These are phyloP conservation scores for Petrocephalus microphthalmus DNA, from an alignment of 2,113 vertebrate species.

Conservation along the genomic window DNA sequence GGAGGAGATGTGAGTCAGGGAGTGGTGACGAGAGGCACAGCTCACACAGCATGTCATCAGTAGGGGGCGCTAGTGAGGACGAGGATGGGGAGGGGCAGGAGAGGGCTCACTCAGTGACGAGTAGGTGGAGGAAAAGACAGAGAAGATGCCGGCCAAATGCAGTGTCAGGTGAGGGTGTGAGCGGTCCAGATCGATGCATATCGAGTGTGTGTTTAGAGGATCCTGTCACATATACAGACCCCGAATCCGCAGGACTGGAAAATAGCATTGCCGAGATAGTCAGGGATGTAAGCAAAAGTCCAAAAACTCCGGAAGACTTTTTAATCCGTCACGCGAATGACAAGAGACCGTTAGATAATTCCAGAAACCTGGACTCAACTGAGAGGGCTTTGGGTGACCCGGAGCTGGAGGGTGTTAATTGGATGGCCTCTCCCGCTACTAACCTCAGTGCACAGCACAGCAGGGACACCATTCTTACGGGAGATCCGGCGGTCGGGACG, in stretches of 20 bases:
- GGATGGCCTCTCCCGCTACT: slow-evolving; percentile 6
- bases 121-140: slow-evolving; percentile 52
- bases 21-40: slow-evolving; percentile 45
- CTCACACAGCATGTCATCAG: slow-evolving; percentile 46
- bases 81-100: slow-evolving; percentile 19
- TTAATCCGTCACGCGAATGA: slow-evolving; percentile 27
- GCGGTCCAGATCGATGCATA: background rate
- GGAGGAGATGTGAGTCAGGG: slow-evolving; percentile 53
- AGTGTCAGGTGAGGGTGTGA: background rate
- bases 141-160: slow-evolving; percentile 29
- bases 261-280: background rate
- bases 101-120: slow-evolving; percentile 34
- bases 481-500: background rate
- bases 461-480: slow-evolving; percentile 11
- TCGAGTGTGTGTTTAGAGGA: background rate
- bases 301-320: slow-evolving; percentile 15
- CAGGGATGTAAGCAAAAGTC: slow-evolving; percentile 19
- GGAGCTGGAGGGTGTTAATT: slow-evolving; percentile 15
- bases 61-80: slow-evolving; percentile 43
- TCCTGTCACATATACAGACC: background rate
- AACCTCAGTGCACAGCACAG: slow-evolving; percentile 20
- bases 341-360: slow-evolving; percentile 24
- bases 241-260: slow-evolving; percentile 18
- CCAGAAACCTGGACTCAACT: slow-evolving; percentile 23
- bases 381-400: slow-evolving; percentile 20